A percentile compares a stretch with the other conserved stretches of the same genome.
phyloP scores from a whole-genome alignment of 2,888 invertebrate species.

The Luffia ferchaultella region DNA sequence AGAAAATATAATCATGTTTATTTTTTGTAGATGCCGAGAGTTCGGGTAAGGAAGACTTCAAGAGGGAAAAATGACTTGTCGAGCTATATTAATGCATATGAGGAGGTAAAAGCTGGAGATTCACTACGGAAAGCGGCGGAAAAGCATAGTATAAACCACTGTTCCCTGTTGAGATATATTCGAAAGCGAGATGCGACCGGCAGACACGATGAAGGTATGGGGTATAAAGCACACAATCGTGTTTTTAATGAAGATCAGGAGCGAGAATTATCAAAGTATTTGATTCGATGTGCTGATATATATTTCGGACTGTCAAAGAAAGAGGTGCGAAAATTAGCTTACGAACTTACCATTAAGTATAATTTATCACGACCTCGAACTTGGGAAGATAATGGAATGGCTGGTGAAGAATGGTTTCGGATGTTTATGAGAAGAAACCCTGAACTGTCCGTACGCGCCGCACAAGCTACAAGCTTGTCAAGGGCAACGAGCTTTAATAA shows the following conservation, averaged over 20 bases:
- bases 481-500: constrained; percentile 1
- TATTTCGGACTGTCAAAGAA: constrained; percentile 6
- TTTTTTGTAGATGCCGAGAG: constrained; percentile 10
- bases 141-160: background rate
- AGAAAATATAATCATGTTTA: constrained; percentile 3
- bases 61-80: background rate
- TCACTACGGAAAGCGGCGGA: background rate
- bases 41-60: constrained; percentile 2
- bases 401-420: constrained; percentile 1
- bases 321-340: background rate
- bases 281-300: constrained; percentile 4
- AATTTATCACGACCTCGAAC: constrained; percentile 1
- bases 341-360: background rate
- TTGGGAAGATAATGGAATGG: background rate
- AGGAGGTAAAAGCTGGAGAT: background rate
- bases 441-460: background rate
- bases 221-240: background rate
- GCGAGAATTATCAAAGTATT: background rate
- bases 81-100: background rate
- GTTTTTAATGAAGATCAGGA: background rate
- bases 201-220: background rate
- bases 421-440: background rate
- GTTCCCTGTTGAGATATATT: constrained; percentile 8
- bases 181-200: background rate
- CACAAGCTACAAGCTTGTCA: background rate